A percentile compares a stretch with the other conserved stretches of the same genome.
Conservation (phyloP, 2,113 vertebrate genomes). For the Gallinago undulata region DNA sequence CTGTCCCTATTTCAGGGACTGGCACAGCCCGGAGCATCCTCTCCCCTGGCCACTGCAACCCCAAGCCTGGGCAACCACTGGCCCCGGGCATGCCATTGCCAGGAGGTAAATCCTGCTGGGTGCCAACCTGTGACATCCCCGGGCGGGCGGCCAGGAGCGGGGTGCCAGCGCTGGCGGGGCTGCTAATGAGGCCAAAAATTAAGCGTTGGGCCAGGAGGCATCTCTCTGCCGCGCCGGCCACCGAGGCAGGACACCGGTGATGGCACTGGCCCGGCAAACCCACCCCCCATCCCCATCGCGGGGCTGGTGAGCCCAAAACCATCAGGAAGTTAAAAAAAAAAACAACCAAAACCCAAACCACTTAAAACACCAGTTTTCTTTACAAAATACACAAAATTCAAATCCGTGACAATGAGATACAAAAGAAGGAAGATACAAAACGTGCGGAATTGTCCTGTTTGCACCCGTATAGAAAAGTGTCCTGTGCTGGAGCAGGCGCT, state of each 20-base stretch:
- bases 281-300: fast-evolving
- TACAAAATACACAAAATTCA: slow-evolving; percentile 72
- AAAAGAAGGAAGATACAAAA: slow-evolving; percentile 76
- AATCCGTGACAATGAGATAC: slow-evolving; percentile 74
- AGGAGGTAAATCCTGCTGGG: background rate
- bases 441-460: slow-evolving; percentile 73
- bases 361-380: slow-evolving; percentile 18
- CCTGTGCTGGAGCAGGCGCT: background rate
- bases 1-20: fast-evolving
- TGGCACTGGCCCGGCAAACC: background rate
- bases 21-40: background rate
- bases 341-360: background rate
- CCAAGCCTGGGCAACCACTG: fast-evolving
- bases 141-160: background rate
- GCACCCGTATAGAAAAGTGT: slow-evolving; percentile 75
- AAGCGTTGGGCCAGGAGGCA: background rate
- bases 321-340: background rate
- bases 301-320: fast-evolving
- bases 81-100: fast-evolving
- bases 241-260: background rate
- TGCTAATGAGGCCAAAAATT: slow-evolving; percentile 11
- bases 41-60: fast-evolving
- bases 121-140: background rate
- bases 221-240: fast-evolving
- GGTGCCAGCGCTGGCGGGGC: background rate